Evolutionary conservation across 1,140 invertebrate genomes (phyloP).

Genomic region (Bombyx mandarina): DNA sequence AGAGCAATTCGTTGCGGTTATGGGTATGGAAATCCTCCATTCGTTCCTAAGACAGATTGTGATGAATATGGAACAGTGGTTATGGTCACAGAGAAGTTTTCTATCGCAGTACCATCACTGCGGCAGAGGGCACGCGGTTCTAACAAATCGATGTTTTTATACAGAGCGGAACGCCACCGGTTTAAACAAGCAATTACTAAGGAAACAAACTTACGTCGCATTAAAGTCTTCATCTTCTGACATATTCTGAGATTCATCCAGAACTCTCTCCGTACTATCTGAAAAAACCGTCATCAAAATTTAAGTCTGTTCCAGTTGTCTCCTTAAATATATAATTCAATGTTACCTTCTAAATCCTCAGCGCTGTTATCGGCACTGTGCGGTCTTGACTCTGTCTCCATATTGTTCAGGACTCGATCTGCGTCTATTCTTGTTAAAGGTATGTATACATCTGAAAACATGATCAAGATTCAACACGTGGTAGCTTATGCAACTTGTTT

Average conservation of each 20-base stretch:
- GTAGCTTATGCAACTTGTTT: too few species aligned
- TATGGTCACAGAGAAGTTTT: too few species aligned
- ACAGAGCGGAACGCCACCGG: too few species aligned
- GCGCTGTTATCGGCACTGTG: constrained; percentile 14
- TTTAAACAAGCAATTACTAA: background rate
- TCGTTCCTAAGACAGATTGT: too few species aligned
- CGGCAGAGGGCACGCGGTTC: too few species aligned
- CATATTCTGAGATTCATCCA: constrained; percentile 24
- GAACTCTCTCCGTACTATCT: constrained; percentile 24
- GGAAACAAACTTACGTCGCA: constrained; percentile 14
- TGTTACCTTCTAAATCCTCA: constrained; percentile 23
- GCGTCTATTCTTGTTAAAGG: constrained; percentile 51
- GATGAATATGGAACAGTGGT: too few species aligned
- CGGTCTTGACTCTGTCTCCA: constrained; percentile 6
- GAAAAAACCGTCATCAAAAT: constrained; percentile 5
- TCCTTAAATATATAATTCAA: background rate
- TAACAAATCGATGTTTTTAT: too few species aligned
- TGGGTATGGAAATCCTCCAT: too few species aligned
- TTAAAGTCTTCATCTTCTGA: constrained; percentile 26
- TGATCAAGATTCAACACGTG: too few species aligned
- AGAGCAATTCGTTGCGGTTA: background rate
- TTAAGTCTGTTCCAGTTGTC: background rate
- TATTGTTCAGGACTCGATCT: constrained; percentile 10
- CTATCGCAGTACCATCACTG: too few species aligned
- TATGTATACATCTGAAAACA: constrained; percentile 46